Conservation (phyloP, 2,888 invertebrate genomes). For the Alitta virens region DNA sequence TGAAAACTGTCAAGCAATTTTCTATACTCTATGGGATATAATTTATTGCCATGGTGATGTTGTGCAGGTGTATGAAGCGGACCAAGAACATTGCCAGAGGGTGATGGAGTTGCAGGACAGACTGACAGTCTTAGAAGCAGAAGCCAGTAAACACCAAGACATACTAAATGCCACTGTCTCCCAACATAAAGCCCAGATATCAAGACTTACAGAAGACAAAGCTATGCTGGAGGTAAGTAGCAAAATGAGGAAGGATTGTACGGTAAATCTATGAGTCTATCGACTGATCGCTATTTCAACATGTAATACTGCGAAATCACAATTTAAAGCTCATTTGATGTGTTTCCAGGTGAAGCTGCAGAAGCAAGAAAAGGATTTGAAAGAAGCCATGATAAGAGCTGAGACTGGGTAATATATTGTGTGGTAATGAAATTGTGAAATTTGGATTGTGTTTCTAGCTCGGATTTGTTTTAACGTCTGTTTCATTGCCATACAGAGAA, state of each 20-base stretch:
- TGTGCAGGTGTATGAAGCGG: constrained; percentile 43
- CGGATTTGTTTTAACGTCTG: too few relatives aligned
- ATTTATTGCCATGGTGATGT: not conserved
- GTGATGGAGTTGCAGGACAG: constrained; percentile 37
- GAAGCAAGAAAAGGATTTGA: constrained; percentile 47
- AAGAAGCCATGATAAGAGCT: constrained; percentile 43
- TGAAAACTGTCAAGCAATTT: too few relatives aligned
- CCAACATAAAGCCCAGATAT: constrained; percentile 43
- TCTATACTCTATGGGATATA: too few relatives aligned
- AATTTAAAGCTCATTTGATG: too few relatives aligned
- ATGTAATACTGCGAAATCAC: too few relatives aligned
- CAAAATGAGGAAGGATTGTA: too few relatives aligned
- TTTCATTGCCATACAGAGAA: too few relatives aligned
- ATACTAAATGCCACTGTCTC: constrained; percentile 41
- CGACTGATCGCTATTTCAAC: too few relatives aligned
- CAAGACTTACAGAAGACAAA: constrained; percentile 54
- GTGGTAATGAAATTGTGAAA: too few relatives aligned
- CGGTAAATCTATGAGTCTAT: too few relatives aligned
- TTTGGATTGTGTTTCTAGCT: too few relatives aligned
- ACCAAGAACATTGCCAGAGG: constrained; percentile 32
- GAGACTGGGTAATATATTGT: constrained; percentile 49
- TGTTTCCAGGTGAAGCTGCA: constrained; percentile 47
- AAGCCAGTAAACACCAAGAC: constrained; percentile 46
- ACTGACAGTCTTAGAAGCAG: constrained; percentile 38
- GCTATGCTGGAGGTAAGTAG: constrained; percentile 52